Conservation (phyloP, 2,797 vertebrate species). For the Morelia viridis region DNA sequence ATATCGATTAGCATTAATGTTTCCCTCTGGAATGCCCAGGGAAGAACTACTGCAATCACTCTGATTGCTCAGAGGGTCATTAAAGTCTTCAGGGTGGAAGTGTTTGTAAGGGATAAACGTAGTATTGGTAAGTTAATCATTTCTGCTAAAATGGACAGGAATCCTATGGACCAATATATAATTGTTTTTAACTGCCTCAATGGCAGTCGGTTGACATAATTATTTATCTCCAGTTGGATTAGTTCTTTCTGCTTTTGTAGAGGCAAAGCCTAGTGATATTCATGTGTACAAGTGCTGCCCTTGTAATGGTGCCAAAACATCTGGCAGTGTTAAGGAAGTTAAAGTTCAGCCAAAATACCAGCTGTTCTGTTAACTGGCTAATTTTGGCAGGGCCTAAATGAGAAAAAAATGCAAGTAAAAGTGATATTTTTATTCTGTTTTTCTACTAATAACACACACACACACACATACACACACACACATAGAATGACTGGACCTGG, state of each 20-base stretch:
- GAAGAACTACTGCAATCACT: background rate
- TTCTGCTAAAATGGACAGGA: slow-evolving; percentile 23
- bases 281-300: background rate
- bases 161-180: background rate
- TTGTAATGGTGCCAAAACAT: background rate
- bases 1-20: background rate
- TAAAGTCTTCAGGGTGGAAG: background rate
- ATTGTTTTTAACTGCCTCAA: slow-evolving; percentile 1
- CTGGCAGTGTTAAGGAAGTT: background rate
- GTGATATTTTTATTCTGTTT: background rate
- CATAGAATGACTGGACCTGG: background rate
- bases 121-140: slow-evolving; percentile 4
- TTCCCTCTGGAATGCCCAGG: background rate
- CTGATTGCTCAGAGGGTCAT: background rate
- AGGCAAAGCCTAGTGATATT: background rate
- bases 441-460: background rate
- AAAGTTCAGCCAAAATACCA: background rate
- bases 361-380: background rate
- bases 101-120: slow-evolving; percentile 23
- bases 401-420: background rate
- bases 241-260: background rate
- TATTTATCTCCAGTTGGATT: background rate
- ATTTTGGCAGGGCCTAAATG: background rate
- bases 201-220: background rate
- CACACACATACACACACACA: background rate